Evolutionary conservation across 2,888 invertebrate genomes (phyloP).

Genomic region (Caenorhabditis sp.): DNA sequence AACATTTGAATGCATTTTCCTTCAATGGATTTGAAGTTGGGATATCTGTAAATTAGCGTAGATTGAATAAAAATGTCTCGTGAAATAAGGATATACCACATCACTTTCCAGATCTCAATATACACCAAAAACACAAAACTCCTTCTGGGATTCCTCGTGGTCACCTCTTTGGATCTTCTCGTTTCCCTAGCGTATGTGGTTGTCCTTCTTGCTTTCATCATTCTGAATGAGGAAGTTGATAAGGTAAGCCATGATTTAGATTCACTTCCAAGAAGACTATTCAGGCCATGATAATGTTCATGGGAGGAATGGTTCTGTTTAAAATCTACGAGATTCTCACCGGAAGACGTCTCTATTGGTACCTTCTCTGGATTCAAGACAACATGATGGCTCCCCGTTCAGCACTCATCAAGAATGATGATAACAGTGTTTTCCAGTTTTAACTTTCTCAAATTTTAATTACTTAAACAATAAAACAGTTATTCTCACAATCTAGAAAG

Average conservation of each 20-base stretch:
- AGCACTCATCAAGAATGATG: conserved; percentile 69
- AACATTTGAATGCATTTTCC: neutral
- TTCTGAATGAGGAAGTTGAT: conserved; percentile 64
- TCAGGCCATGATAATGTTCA: conserved; percentile 72
- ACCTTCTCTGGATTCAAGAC: conserved; percentile 73
- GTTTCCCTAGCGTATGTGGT: conserved; percentile 68
- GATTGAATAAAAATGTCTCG: no score
- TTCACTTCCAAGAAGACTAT: neutral
- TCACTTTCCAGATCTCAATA: conserved; percentile 62
- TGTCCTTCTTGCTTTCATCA: conserved; percentile 65
- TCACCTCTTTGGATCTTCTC: conserved; percentile 67
- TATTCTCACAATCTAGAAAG: no score
- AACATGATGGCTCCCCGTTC: conserved; percentile 71
- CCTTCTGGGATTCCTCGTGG: conserved; percentile 64
- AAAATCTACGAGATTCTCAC: conserved; percentile 74
- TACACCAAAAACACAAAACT: conserved; percentile 65
- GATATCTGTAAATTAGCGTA: neutral
- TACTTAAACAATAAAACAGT: neutral
- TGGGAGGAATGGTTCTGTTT: conserved; percentile 70
- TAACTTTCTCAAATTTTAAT: conserved; percentile 25
- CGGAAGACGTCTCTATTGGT: conserved; percentile 77
- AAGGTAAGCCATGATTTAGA: conserved; percentile 34
- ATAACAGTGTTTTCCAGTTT: conserved; percentile 73
- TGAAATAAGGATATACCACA: no score
- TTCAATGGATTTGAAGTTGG: neutral